phyloP scores from a whole-genome alignment of 2,797 vertebrate genomes.

The Esox masquinongy region DNA sequence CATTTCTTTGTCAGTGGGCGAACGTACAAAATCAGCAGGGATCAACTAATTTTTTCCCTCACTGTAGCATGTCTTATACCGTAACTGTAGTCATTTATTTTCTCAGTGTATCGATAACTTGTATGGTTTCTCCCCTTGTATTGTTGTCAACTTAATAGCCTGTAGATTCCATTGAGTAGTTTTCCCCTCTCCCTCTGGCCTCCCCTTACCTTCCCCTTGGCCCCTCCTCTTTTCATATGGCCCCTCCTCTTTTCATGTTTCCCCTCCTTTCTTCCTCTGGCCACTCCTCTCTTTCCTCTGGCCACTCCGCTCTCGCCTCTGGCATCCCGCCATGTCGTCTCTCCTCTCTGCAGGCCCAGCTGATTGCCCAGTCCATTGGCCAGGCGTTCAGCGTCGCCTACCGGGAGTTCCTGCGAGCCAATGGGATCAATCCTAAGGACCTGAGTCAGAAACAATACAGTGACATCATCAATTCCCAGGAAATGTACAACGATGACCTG shows the following conservation, averaged over 20 bases:
- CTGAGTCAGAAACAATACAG: slow-evolving; percentile 99
- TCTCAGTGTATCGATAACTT: slow-evolving; percentile 30
- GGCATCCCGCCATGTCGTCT: too few species aligned
- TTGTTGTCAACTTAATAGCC: slow-evolving; percentile 43
- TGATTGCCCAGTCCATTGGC: slow-evolving; percentile 97
- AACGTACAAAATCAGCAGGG: too few species aligned
- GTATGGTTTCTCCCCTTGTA: slow-evolving; percentile 38
- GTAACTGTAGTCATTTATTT: background rate
- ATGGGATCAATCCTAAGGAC: slow-evolving; percentile 97
- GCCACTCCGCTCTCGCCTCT: slow-evolving; percentile 4
- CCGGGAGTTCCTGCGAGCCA: slow-evolving; percentile 95
- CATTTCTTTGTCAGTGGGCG: too few species aligned
- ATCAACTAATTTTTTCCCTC: too few species aligned
- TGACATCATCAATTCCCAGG: slow-evolving; percentile 95
- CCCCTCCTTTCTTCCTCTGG: too few species aligned
- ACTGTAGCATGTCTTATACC: background rate
- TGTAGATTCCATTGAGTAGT: slow-evolving; percentile 48
- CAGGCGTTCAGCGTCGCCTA: slow-evolving; percentile 99
- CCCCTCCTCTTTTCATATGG: too few species aligned
- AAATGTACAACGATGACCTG: slow-evolving; percentile 83
- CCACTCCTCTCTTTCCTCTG: slow-evolving; percentile 22
- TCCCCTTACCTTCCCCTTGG: too few species aligned
- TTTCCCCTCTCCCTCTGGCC: background rate
- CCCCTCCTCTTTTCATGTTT: too few species aligned
- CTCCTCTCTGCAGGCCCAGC: slow-evolving; percentile 83